phyloP scores from a whole-genome alignment of 2,888 invertebrate species.

The Philereme vetulata region DNA sequence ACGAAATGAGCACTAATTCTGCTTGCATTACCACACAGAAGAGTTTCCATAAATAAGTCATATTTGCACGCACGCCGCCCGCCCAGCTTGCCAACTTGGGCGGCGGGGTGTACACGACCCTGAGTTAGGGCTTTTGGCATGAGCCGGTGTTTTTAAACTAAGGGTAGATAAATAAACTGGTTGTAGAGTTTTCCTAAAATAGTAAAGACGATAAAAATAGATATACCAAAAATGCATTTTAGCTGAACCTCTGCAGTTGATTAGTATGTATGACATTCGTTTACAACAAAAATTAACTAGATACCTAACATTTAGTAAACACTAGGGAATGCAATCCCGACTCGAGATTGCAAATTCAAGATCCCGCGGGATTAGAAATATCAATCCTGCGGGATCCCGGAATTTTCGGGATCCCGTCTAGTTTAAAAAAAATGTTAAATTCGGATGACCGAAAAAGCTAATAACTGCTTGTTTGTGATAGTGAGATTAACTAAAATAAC shows the following conservation, averaged over 20 bases:
- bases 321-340: no score
- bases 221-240: neutral
- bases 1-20: conserved; percentile 79
- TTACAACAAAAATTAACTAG: no score
- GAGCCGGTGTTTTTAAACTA: conserved; percentile 27
- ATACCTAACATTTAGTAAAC: no score
- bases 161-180: conserved; percentile 15
- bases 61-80: conserved; percentile 73
- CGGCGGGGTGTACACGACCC: conserved; percentile 8
- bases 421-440: no score
- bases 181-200: conserved; percentile 1
- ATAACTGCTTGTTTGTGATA: no score
- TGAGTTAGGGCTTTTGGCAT: conserved; percentile 32
- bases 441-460: no score
- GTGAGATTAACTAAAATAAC: no score
- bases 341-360: no score
- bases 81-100: conserved; percentile 60
- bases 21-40: conserved; percentile 58
- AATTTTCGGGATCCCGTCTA: no score
- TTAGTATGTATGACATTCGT: neutral
- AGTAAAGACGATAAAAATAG: conserved; percentile 2
- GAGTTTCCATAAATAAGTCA: conserved; percentile 81
- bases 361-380: no score
- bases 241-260: neutral
- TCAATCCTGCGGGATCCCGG: no score